Evolutionary conservation across 1,140 invertebrate genomes (phyloP).

Genomic region (Ostrea denselamellosa): DNA sequence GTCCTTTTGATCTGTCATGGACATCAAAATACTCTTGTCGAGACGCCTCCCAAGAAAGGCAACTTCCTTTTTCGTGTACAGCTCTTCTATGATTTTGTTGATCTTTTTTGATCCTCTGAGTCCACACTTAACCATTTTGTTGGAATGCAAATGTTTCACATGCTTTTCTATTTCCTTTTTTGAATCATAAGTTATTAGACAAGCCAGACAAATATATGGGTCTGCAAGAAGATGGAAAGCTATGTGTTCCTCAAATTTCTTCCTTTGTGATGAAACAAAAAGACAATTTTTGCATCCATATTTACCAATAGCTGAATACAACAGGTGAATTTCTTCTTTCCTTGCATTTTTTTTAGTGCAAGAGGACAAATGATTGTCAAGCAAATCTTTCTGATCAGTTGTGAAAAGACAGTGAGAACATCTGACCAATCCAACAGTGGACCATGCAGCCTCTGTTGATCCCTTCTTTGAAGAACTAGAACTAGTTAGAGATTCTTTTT

Average conservation of each 20-base stretch:
- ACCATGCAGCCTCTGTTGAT: conserved; percentile 45
- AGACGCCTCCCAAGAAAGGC: conserved; percentile 48
- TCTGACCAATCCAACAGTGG: conserved; percentile 48
- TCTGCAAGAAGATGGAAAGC: conserved; percentile 50
- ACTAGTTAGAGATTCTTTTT: not conserved
- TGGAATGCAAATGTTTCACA: conserved; percentile 48
- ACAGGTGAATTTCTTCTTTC: conserved; percentile 41
- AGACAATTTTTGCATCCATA: conserved; percentile 50
- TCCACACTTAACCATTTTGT: conserved; percentile 54
- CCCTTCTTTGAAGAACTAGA: not conserved
- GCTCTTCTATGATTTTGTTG: conserved; percentile 48
- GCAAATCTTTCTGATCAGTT: conserved; percentile 50
- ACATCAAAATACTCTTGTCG: conserved; percentile 31
- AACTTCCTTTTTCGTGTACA: conserved; percentile 33
- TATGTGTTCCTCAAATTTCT: conserved; percentile 57
- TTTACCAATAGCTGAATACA: not conserved
- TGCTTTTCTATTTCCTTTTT: conserved; percentile 53
- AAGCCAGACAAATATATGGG: conserved; percentile 55
- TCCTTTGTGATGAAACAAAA: conserved; percentile 23
- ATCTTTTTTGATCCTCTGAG: conserved; percentile 55
- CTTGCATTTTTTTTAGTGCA: conserved; percentile 44
- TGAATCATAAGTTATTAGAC: conserved; percentile 52
- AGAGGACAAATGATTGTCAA: conserved; percentile 46
- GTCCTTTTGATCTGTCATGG: conserved; percentile 22
- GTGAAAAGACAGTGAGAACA: conserved; percentile 54